A percentile compares a stretch with the other conserved stretches of the same genome.
phyloP scores from a whole-genome alignment of 1,140 invertebrate species.

The Musca vetustissima region DNA sequence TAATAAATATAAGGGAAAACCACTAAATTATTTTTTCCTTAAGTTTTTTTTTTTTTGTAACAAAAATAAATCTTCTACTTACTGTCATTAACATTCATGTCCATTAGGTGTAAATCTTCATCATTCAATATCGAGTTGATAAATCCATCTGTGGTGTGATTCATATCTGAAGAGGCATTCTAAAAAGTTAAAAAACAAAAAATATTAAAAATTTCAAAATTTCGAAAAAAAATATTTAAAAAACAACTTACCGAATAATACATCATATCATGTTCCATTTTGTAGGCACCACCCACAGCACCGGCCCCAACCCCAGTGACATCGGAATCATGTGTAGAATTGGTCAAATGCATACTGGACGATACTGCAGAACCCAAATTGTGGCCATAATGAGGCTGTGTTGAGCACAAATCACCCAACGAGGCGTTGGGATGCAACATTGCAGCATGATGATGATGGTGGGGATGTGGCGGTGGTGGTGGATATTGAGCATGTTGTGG shows the following conservation, averaged over 20 bases:
- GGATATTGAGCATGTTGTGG: constrained; percentile 59
- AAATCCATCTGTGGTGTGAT: constrained; percentile 79
- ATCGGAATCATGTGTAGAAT: constrained; percentile 56
- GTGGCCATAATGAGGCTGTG: constrained; percentile 62
- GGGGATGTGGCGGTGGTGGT: constrained; percentile 53
- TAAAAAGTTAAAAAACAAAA: constrained; percentile 38
- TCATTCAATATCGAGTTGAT: constrained; percentile 84
- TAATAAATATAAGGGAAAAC: too few relatives aligned
- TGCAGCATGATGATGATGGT: constrained; percentile 38
- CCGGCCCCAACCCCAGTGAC: constrained; percentile 43
- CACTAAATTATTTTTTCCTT: too few relatives aligned
- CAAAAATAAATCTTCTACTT: constrained; percentile 50
- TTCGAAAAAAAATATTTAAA: background rate
- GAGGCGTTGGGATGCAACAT: constrained; percentile 44
- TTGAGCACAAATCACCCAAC: constrained; percentile 39
- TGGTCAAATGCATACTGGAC: constrained; percentile 68
- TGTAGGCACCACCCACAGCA: constrained; percentile 51
- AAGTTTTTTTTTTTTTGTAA: too few relatives aligned
- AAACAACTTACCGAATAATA: constrained; percentile 58
- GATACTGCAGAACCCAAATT: constrained; percentile 76
- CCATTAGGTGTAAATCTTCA: constrained; percentile 85
- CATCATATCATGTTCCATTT: constrained; percentile 59
- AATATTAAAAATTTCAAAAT: constrained; percentile 1
- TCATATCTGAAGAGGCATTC: constrained; percentile 66
- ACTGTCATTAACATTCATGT: constrained; percentile 87